These are phyloP conservation scores for Thymelicus lineola DNA, from an alignment of 2,888 invertebrate species.

Conservation along the genomic window DNA sequence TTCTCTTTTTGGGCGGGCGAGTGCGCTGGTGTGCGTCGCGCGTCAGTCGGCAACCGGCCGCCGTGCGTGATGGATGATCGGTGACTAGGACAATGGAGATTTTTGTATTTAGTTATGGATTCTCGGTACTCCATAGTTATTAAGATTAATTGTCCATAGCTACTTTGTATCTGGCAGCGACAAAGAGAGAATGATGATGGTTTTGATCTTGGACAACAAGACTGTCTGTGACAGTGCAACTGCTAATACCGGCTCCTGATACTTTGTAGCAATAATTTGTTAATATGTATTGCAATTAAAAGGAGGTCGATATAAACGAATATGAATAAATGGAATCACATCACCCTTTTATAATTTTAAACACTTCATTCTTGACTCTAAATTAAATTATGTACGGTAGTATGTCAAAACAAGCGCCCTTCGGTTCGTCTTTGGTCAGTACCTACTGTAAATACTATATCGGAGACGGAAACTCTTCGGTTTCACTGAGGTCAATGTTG, in stretches of 20 bases:
- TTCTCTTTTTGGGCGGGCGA: conserved; percentile 81
- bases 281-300: neutral
- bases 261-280: neutral
- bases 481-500: no score
- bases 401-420: neutral
- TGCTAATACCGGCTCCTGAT: conserved; percentile 7
- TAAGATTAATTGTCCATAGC: conserved; percentile 42
- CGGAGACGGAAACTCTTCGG: no score
- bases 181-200: conserved; percentile 18
- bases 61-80: conserved; percentile 76
- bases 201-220: conserved; percentile 1
- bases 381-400: neutral
- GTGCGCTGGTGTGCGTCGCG: conserved; percentile 76
- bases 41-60: conserved; percentile 75
- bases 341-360: neutral
- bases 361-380: neutral
- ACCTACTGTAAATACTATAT: no score
- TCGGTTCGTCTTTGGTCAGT: no score
- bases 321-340: no score
- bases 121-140: conserved; percentile 38
- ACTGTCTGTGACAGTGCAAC: conserved; percentile 15
- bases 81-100: conserved; percentile 58
- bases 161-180: conserved; percentile 19
- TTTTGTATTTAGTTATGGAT: conserved; percentile 53
- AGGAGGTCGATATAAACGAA: neutral